Conservation (phyloP, 2,797 vertebrate genomes). For the Chrysocyon brachyurus region DNA sequence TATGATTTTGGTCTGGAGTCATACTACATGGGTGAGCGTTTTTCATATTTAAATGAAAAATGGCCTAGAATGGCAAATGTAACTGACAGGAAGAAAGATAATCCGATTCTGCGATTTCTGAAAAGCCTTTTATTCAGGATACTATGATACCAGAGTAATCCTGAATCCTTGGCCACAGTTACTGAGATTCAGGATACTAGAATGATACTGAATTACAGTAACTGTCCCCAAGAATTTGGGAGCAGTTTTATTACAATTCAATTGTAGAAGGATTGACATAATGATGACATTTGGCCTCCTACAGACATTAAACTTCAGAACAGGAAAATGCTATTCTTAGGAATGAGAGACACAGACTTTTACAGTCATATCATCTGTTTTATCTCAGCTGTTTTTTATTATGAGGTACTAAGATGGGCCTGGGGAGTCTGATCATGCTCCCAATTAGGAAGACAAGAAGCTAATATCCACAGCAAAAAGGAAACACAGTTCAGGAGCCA, state of each 20-base stretch:
- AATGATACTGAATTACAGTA: neutral
- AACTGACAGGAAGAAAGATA: constrained; percentile 21
- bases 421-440: neutral
- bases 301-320: constrained; percentile 25
- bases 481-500: neutral
- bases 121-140: neutral
- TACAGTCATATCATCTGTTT: neutral
- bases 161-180: neutral
- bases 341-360: neutral
- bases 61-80: neutral
- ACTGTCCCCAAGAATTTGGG: neutral
- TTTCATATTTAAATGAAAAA: constrained; percentile 62
- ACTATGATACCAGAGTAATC: neutral
- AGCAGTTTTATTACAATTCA: constrained; percentile 15
- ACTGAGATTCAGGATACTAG: neutral
- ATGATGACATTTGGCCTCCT: neutral
- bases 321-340: neutral
- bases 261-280: neutral
- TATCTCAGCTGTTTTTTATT: neutral
- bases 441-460: neutral
- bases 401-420: neutral
- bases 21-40: neutral
- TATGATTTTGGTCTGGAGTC: neutral
- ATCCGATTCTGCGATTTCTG: neutral
- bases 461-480: neutral